Evolutionary conservation across 1,140 invertebrate genomes (phyloP).

Genomic region (Radopholus similis): DNA sequence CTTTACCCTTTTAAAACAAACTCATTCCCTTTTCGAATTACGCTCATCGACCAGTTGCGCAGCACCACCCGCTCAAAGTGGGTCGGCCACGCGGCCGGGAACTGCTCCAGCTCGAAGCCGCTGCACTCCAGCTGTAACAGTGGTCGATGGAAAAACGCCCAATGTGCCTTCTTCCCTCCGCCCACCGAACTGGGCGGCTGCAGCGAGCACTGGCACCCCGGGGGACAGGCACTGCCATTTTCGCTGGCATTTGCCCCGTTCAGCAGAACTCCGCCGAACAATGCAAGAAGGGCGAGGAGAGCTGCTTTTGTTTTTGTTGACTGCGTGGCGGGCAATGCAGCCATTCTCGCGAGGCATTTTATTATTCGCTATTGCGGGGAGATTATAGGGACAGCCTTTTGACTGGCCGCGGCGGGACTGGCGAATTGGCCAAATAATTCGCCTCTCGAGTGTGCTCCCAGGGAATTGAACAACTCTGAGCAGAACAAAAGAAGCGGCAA

Average conservation of each 20-base stretch:
- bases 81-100: slow-evolving; percentile 34
- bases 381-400: neutral
- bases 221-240: neutral
- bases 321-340: neutral
- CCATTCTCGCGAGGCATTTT: slow-evolving; percentile 1
- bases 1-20: neutral
- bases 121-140: slow-evolving; percentile 30
- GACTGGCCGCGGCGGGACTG: neutral
- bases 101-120: slow-evolving; percentile 21
- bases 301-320: no score
- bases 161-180: neutral
- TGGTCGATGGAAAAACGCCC: neutral
- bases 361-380: neutral
- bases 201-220: neutral
- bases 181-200: neutral
- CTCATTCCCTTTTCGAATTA: neutral
- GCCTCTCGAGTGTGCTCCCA: no score
- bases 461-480: neutral
- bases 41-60: slow-evolving; percentile 32
- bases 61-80: slow-evolving; percentile 20
- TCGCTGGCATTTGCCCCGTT: neutral
- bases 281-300: neutral
- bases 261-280: neutral
- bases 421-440: neutral
- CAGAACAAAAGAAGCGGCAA: neutral